Evolutionary conservation across 2,888 invertebrate genomes (phyloP).

Genomic region (Lasioglossum lativentre): DNA sequence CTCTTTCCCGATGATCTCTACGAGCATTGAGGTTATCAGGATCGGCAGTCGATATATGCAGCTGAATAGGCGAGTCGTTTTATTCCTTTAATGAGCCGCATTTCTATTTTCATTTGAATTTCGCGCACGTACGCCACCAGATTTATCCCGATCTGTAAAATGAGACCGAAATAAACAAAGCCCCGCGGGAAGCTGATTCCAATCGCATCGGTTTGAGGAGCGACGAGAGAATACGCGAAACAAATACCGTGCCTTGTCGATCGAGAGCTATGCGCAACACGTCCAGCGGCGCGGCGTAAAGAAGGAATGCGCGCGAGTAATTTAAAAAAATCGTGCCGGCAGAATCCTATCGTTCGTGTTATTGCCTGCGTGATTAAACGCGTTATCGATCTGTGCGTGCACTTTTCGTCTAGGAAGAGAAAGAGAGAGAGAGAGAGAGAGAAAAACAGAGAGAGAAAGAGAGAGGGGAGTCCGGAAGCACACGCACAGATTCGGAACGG

Average conservation of each 20-base stretch:
- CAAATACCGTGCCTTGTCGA: background rate
- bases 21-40: background rate
- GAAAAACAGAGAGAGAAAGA: no score
- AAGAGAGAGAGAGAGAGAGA: background rate
- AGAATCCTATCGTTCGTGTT: slow-evolving; percentile 23
- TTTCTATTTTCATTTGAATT: background rate
- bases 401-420: background rate
- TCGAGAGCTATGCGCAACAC: background rate
- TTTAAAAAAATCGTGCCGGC: slow-evolving; percentile 20
- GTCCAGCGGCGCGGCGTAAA: background rate
- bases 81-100: background rate
- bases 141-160: background rate
- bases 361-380: slow-evolving; percentile 35
- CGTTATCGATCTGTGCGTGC: slow-evolving; percentile 35
- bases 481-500: slow-evolving; percentile 17
- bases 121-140: background rate
- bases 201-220: background rate
- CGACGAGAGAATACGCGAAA: background rate
- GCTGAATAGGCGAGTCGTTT: background rate
- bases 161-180: background rate
- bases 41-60: background rate
- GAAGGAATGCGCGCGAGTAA: background rate
- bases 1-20: background rate
- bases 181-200: slow-evolving; percentile 3
- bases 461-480: no score